Evolutionary conservation across 2,113 vertebrate genomes (phyloP), one percentile per base, ranked within the genome.

Genomic region (Alectura lathami): DNA sequence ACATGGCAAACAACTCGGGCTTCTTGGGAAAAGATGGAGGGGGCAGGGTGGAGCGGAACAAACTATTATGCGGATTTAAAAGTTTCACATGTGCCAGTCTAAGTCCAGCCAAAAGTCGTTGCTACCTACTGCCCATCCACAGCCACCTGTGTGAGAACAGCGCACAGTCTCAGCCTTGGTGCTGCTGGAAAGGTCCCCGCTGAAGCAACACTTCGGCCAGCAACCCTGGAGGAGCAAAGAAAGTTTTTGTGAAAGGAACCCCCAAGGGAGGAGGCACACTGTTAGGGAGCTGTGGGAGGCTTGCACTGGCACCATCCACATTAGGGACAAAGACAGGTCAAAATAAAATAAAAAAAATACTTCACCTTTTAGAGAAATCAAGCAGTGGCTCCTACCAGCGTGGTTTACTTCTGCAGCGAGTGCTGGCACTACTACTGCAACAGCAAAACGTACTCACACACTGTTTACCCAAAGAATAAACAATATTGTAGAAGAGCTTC

Each of bases 1-100:
- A 94, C 88, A 96, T 11, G 40, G 93, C 90, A 96, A 96, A 93
- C 84, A 96, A 85, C 82, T 94, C 66, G 42, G 86, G 51, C 40
- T 93, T 88, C 94, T 94, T 84, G 60, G 40, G 70, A 84, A 86
- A 96, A 96, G 86, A 90, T 53, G 84, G 78, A 84, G 87, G 78
- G 95, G 93, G 75, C 76, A 95, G 90, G 68, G 72, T 91, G 53
- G 43, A 86, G n/a, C 16, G 54, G 68, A 86, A 76, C 56, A 60
- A 96, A 73, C 23, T 78, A 43, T 40, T 88, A 81, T 81, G 13
- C 8, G 8, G 68, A 94, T 81, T 86, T 75, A 92, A 95, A 72
- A 1, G 3, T 94, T 94, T 86, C 86, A 62, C 86, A n/a, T 66
- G 66, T 34, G 62, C 73, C 56, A 21, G 2, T 32, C 9, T 16